Percentiles rank a stretch among this genome's conserved stretches.
These are phyloP conservation scores for Dicerorhinus sumatrensis DNA, from an alignment of 2,113 vertebrate species.

Conservation along the genomic window DNA sequence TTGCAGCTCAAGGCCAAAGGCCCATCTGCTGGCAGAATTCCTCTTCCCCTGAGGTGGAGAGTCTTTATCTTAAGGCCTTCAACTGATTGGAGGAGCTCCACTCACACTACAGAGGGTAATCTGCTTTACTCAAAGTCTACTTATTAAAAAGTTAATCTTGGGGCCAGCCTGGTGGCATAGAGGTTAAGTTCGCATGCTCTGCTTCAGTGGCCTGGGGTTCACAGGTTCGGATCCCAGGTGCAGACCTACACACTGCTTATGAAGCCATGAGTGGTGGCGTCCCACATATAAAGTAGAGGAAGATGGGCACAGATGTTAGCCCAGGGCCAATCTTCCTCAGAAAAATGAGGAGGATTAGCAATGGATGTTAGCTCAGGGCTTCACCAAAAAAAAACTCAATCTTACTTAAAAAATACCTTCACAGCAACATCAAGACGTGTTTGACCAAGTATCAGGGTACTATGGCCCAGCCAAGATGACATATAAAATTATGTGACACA, in stretches of 20 bases:
- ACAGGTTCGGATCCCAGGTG: too few relatives aligned
- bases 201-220: too few relatives aligned
- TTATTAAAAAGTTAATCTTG: constrained; percentile 16
- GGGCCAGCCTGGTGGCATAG: too few relatives aligned
- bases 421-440: background rate
- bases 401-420: background rate
- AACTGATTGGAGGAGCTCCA: background rate
- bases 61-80: background rate
- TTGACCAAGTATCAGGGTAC: background rate
- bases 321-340: too few relatives aligned
- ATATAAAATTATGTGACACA: background rate
- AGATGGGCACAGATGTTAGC: too few relatives aligned
- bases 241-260: too few relatives aligned
- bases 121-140: background rate
- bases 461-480: background rate
- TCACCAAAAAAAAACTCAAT: background rate
- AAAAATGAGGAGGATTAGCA: too few relatives aligned
- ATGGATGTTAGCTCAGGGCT: too few relatives aligned
- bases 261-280: too few relatives aligned
- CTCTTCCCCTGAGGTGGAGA: background rate
- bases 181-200: too few relatives aligned
- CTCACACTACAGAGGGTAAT: background rate
- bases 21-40: background rate
- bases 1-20: background rate
- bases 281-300: too few relatives aligned